A percentile compares a stretch with the other conserved stretches of the same genome.
These are phyloP conservation scores for human (Homo sapiens) DNA, from an alignment of 2,113 vertebrate species.

Conservation along the genomic window DNA sequence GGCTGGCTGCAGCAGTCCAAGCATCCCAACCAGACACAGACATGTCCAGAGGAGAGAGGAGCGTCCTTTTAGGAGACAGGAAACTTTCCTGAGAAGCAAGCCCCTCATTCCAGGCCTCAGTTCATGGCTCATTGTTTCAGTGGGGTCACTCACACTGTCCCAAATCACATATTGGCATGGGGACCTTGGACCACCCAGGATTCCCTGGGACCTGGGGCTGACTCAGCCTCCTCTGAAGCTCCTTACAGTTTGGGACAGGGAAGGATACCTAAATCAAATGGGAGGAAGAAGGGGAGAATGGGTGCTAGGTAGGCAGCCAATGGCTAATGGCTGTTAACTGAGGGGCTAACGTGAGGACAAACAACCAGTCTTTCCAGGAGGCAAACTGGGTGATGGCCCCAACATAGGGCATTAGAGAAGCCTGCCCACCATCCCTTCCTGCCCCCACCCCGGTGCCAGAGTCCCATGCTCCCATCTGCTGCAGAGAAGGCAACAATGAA, in stretches of 20 bases:
- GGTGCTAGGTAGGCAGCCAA: background rate
- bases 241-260: background rate
- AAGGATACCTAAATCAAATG: background rate
- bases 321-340: background rate
- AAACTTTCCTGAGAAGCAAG: background rate
- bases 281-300: background rate
- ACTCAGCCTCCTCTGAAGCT: background rate
- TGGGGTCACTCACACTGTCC: background rate
- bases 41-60: background rate
- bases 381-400: background rate
- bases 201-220: background rate
- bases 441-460: background rate
- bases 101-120: background rate
- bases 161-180: background rate
- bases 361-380: background rate
- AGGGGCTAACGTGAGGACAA: background rate
- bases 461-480: background rate
- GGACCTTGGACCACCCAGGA: background rate
- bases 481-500: background rate
- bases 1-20: background rate
- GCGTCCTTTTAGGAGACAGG: background rate
- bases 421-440: too few relatives aligned
- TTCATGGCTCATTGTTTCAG: background rate
- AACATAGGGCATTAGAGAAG: background rate
- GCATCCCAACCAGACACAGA: background rate